A percentile compares a stretch with the other conserved stretches of the same genome.
Conservation (phyloP, 2,888 invertebrate genomes). For the Cryptosula pallasiana region DNA sequence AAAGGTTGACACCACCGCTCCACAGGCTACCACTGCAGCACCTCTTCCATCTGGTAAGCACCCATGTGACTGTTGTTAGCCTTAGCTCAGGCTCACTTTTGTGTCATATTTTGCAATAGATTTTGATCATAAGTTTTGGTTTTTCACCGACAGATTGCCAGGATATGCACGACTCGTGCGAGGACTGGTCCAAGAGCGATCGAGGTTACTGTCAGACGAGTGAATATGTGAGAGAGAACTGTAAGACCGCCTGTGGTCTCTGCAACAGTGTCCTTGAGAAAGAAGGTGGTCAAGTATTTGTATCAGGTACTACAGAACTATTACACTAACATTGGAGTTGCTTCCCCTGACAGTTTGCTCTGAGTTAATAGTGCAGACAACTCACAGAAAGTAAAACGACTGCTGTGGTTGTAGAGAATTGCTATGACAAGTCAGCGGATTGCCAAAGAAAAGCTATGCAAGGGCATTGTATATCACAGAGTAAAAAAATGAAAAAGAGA, state of each 20-base stretch:
- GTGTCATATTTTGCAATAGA: background rate
- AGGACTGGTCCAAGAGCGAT: conserved; percentile 30
- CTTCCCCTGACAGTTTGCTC: too few species aligned
- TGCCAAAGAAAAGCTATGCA: background rate
- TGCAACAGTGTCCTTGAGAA: background rate
- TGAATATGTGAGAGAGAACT: background rate
- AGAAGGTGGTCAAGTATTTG: background rate
- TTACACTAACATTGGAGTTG: too few species aligned
- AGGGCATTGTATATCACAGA: background rate
- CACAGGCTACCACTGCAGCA: background rate
- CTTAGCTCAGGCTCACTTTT: background rate
- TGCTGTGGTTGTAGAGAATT: background rate
- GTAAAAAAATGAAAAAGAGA: background rate
- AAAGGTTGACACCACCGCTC: background rate
- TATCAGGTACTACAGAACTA: too few species aligned
- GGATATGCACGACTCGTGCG: conserved; percentile 31
- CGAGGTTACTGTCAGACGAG: background rate
- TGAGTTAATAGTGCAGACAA: too few species aligned
- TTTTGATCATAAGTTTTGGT: background rate
- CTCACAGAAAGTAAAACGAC: too few species aligned
- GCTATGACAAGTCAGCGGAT: conserved; percentile 13
- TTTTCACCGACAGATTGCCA: conserved; percentile 29
- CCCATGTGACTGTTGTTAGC: too few species aligned
- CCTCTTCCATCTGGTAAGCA: conserved; percentile 8
- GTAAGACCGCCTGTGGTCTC: background rate